Evolutionary conservation across 2,113 vertebrate genomes (phyloP), one percentile per base, ranked within the genome.

Genomic region (Xiphophorus hellerii): DNA sequence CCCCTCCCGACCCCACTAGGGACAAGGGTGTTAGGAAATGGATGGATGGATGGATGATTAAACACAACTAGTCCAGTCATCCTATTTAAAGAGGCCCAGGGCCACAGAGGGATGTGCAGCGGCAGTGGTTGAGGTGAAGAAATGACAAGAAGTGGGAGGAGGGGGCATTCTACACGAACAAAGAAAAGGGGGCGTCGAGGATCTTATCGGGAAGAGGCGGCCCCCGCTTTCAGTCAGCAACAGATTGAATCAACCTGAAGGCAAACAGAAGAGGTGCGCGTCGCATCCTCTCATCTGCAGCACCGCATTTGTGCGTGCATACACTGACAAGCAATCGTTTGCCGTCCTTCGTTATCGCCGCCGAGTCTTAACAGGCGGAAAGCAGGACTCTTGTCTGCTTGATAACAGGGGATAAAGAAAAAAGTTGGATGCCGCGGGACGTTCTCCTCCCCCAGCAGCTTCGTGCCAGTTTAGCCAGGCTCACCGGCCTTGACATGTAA

Each of bases 401-500:
- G 82, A 89, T 81, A 85, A 80, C 74, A 42, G 69, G 74, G 79
- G 72, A n/a, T 65, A 35, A 67, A 72, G 27, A 66, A 35, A 67
- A 69, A 76, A 39, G 74, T 48, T 71, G 69, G 76, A 63, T 61
- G 78, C 70, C 80, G 64, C 67, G 4, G 39, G 39, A 66, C 86
- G 67, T 58, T 12, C 62, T 62, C 31, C 63, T 12, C 62, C 30
- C 33, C 1, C 74, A 54, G 61, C 69, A 63, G 62, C 78, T 72
- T 8, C 8, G 28, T 33, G 69, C 71, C 73, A 67, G 76, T 86
- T 86, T 61, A 72, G 74, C 79, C 68, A 85, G 84, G 77, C 85
- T 91, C 80, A 92, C 82, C 65, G 71, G 74, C 74, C 74, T 85
- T 92, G 89, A 92, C 92, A 87, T 86, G 78, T 81, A 92, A 93